Base-by-base conservation (phyloP, 2,797 vertebrate species). In the Molothrus aeneus region DNA sequence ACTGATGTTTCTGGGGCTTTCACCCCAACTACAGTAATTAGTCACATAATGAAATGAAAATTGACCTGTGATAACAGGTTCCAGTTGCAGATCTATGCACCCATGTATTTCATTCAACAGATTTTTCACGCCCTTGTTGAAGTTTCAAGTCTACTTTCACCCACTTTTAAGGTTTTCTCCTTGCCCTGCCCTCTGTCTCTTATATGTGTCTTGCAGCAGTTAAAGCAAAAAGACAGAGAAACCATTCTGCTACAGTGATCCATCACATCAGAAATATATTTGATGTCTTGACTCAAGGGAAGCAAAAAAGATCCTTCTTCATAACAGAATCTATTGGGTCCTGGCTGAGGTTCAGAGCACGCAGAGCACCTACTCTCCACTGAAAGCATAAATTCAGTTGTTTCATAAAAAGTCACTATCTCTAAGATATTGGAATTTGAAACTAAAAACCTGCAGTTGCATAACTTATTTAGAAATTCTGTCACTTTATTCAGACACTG, bases 401-500 rank as follows among this genome's bases (percentile, higher is more conserved):
- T 78, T 87, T 79, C 50, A 75, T 32, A 81, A 93, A 69, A 94
- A 53, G 20, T 17, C 63, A 61, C 2, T 71, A 60, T 28, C 36
- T 84, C 48, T 60, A 77, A 85, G 61, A 60, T 78, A 56, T 1
- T 69, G 25, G 63, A 92, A 93, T 77, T 94, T 85, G n/a, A 82
- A 95, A 94, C 51, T 68, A 60, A 77, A 90, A 74, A 71, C 91
- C 81, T 97, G 59, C 50, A 92, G 84, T 90, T 91, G 86, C 71
- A 36, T 50, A 88, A 51, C 50, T 90, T 21, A 20, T 43, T 86
- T 84, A 51, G 90, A 88, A 43, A 83, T 75, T 34, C 54, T 56
- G 48, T 10, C 32, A 84, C 72, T 86, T 96, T 66, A 70, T 65
- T 75, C 51, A 68, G 78, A 75, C 9, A 69, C 29, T 81, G 65